These are phyloP conservation scores for Liodrosophila aerea DNA, from an alignment of 2,888 invertebrate genomes.

Conservation along the genomic window DNA sequence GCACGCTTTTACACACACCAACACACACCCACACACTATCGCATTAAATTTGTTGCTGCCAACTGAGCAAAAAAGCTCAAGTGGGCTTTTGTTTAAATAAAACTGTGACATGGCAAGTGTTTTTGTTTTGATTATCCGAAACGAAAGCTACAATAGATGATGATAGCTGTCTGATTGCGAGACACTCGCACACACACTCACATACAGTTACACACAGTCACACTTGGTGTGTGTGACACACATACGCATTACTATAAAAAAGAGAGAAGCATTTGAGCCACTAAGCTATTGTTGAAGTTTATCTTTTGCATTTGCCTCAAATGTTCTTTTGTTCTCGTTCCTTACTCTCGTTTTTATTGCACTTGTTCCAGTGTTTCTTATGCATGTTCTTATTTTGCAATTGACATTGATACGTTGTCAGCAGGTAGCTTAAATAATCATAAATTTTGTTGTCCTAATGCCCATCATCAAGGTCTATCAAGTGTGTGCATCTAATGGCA, in stretches of 20 bases:
- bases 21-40: conserved; percentile 15
- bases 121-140: conserved; percentile 69
- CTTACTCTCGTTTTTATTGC: conserved; percentile 27
- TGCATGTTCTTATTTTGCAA: conserved; percentile 17
- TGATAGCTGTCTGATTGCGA: conserved; percentile 54
- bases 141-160: conserved; percentile 35
- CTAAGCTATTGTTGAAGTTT: conserved; percentile 73
- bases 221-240: conserved; percentile 47
- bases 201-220: conserved; percentile 2
- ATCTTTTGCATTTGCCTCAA: conserved; percentile 69
- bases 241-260: conserved; percentile 28
- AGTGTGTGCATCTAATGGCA: conserved; percentile 36
- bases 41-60: conserved; percentile 55
- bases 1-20: conserved; percentile 13
- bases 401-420: conserved; percentile 45
- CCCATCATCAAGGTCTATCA: conserved; percentile 35
- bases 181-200: conserved; percentile 22
- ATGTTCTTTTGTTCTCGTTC: conserved; percentile 47
- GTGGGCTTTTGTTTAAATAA: conserved; percentile 73
- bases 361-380: conserved; percentile 1
- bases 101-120: conserved; percentile 63
- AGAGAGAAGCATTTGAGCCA: conserved; percentile 60
- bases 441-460: conserved; percentile 43
- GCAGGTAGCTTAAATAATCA: conserved; percentile 60
- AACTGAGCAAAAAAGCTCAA: conserved; percentile 68